These are phyloP conservation scores for Cynodonichthys magdalenae DNA, from an alignment of 2,797 vertebrate genomes.

Conservation along the genomic window DNA sequence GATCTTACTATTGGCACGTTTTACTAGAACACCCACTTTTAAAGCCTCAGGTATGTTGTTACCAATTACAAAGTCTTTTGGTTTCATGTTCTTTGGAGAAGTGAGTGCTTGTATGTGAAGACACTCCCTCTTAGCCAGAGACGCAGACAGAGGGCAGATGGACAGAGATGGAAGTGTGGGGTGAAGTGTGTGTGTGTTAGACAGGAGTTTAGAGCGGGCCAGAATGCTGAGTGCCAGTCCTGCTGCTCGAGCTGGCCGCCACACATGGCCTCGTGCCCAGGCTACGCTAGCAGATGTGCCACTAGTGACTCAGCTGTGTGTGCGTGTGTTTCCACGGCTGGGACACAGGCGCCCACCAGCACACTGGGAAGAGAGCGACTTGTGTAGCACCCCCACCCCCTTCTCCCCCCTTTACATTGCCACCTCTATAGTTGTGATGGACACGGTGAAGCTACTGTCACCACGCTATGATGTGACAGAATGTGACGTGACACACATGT, in stretches of 20 bases:
- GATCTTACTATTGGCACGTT: neutral
- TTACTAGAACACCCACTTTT: slow-evolving; percentile 10
- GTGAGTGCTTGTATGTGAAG: slow-evolving; percentile 26
- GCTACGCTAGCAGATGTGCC: slow-evolving; percentile 78
- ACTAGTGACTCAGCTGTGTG: slow-evolving; percentile 77
- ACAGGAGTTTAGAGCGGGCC: slow-evolving; percentile 67
- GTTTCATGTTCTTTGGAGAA: slow-evolving; percentile 39
- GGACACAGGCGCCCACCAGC: slow-evolving; percentile 60
- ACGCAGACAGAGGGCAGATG: slow-evolving; percentile 64
- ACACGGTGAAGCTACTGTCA: slow-evolving; percentile 80
- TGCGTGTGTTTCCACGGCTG: slow-evolving; percentile 41
- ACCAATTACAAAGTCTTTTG: slow-evolving; percentile 36
- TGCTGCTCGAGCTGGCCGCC: slow-evolving; percentile 74
- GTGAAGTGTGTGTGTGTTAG: slow-evolving; percentile 52
- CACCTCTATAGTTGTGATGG: slow-evolving; percentile 86
- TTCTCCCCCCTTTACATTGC: slow-evolving; percentile 73
- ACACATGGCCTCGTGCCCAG: slow-evolving; percentile 73
- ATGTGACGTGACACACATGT: slow-evolving; percentile 75
- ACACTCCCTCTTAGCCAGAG: slow-evolving; percentile 54
- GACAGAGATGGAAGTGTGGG: slow-evolving; percentile 60
- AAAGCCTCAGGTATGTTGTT: slow-evolving; percentile 29
- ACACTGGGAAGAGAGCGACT: slow-evolving; percentile 51
- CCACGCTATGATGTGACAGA: slow-evolving; percentile 58
- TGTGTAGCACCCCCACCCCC: slow-evolving; percentile 46
- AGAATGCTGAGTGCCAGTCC: slow-evolving; percentile 71